Base-by-base conservation (phyloP, 1,140 invertebrate species). In the Drosophila pachea region DNA sequence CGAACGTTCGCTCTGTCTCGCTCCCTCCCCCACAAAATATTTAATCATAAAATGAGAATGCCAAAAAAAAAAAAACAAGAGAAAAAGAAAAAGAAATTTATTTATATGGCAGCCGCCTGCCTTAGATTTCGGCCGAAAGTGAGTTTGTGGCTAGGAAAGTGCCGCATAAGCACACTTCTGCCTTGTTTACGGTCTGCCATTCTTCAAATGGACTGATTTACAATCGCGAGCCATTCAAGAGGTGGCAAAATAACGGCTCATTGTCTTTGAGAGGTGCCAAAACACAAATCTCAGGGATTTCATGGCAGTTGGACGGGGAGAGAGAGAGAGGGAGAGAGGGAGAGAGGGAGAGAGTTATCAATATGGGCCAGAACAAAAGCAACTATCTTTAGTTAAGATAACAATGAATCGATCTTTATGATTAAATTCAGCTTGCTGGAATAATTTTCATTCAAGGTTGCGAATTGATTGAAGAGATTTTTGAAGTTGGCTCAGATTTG, bases 241-340 rank as follows among this genome's bases (percentile, higher is more conserved):
- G 40, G 14, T 43, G 4, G 16, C 22, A 49, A 68, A 64, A 32
- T 52, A 38, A 8, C 38, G n/a, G 31, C 56, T 31, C 35, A 35
- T 66, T 53, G 32, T 71, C 43, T 67, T 32, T 29, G 22, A 64
- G 53, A 66, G 55, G 63, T 71, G 55, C 35, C 8, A 64, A 69
- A 52, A 63, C 4, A 29, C 49, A 36, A 16, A 7, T 43, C 5
- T 8, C 3, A 9, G n/a, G 35, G 16, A 43, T 43, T 12, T 14
- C n/a, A 6, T 4, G n/a, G n/a, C n/a, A n/a, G n/a, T n/a, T n/a
- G n/a, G n/a, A n/a, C 2, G 9, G n/a, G 9, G 38, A 40, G 0
- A 40, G 38, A 40, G 11, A 40, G 3, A 11, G 0, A 40, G n/a
- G 12, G 38, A 40, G 38, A 40, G 36, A 7, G 36, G n/a, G 3